Conservation (phyloP, 2,113 vertebrate species). For the Dryoscopus gambensis region DNA sequence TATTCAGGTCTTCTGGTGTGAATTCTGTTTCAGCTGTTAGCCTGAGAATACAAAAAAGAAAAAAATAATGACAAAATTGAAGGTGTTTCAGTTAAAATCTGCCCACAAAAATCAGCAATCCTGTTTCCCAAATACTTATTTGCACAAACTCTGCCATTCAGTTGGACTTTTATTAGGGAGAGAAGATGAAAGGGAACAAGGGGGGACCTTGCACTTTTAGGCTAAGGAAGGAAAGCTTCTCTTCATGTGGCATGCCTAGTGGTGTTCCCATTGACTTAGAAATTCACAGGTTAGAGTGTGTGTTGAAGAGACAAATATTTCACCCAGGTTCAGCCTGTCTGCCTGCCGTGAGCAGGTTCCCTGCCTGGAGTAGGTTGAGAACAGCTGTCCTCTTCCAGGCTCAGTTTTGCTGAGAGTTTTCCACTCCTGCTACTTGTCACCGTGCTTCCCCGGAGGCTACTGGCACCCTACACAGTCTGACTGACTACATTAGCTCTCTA, state of each 20-base stretch:
- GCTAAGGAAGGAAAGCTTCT: neutral
- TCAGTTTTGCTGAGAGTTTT: neutral
- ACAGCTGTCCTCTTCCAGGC: neutral
- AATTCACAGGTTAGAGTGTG: neutral
- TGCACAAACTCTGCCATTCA: neutral
- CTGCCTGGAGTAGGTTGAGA: neutral
- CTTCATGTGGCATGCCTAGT: neutral
- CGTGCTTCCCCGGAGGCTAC: neutral
- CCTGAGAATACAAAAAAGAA: neutral
- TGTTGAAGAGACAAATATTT: neutral
- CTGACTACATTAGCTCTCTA: neutral
- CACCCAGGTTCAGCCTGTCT: neutral
- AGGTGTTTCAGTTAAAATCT: neutral
- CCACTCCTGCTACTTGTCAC: neutral
- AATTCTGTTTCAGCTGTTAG: neutral
- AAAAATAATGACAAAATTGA: neutral
- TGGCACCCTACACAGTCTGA: neutral
- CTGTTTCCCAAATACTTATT: neutral
- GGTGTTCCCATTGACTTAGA: neutral
- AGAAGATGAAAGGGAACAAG: neutral
- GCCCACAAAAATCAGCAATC: neutral
- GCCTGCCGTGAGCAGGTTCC: neutral
- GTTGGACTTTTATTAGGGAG: neutral
- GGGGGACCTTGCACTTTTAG: neutral
- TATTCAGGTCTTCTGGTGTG: neutral